Conservation (phyloP, 2,888 invertebrate species). For the Physocephala rufipes region DNA sequence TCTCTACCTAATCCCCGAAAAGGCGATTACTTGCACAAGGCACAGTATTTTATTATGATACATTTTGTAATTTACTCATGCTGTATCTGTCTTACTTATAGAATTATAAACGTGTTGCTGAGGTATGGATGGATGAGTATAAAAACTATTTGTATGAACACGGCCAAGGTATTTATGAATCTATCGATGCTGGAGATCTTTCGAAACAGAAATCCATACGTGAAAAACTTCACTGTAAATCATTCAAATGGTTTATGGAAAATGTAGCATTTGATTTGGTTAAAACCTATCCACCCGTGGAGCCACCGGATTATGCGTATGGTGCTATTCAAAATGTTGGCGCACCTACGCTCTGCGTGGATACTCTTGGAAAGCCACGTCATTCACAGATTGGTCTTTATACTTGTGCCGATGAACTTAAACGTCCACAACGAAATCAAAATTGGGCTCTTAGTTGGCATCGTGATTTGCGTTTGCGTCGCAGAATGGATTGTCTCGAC, state of each 20-base stretch:
- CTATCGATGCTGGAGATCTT: conserved; percentile 83
- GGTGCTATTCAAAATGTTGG: conserved; percentile 79
- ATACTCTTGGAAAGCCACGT: conserved; percentile 70
- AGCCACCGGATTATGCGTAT: conserved; percentile 82
- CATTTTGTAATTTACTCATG: background rate
- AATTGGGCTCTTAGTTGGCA: conserved; percentile 64
- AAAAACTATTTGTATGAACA: conserved; percentile 85
- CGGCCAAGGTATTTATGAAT: conserved; percentile 76
- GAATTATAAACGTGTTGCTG: conserved; percentile 94
- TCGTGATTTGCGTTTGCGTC: conserved; percentile 67
- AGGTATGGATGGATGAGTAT: conserved; percentile 99
- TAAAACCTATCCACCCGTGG: conserved; percentile 87
- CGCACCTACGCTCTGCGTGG: conserved; percentile 76
- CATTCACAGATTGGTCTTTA: conserved; percentile 61
- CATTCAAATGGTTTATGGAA: conserved; percentile 97
- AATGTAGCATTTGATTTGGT: conserved; percentile 91
- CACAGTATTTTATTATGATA: conserved; percentile 34
- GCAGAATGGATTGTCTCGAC: conserved; percentile 85
- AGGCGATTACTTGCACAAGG: conserved; percentile 81
- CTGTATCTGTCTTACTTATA: conserved; percentile 59
- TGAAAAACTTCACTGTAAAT: conserved; percentile 81
- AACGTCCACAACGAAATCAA: conserved; percentile 58
- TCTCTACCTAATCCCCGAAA: conserved; percentile 92
- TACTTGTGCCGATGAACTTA: conserved; percentile 56
- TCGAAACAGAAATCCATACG: conserved; percentile 80